A percentile compares a stretch with the other conserved stretches of the same genome.
These are phyloP conservation scores for Neomonachus schauinslandi DNA, from an alignment of 2,113 vertebrate genomes.

Conservation along the genomic window DNA sequence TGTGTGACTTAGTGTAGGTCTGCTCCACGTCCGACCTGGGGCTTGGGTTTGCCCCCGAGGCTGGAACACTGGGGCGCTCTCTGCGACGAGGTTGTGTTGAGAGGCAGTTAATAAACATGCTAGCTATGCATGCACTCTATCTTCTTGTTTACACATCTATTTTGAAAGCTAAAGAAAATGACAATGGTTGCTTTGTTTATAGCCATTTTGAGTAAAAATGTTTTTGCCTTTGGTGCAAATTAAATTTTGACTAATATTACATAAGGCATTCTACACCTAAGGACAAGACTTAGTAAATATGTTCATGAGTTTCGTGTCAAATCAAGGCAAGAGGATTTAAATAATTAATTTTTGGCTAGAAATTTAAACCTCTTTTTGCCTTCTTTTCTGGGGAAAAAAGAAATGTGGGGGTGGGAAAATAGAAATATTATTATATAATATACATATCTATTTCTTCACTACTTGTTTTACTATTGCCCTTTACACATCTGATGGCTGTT, in stretches of 20 bases:
- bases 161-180: background rate
- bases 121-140: rapidly evolving
- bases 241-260: background rate
- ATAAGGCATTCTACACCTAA: background rate
- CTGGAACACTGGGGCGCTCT: background rate
- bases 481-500: background rate
- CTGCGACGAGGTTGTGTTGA: background rate
- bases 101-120: background rate
- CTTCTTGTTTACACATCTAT: background rate
- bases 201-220: background rate
- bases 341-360: conserved; percentile 30
- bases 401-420: background rate
- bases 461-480: conserved; percentile 18
- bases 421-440: background rate
- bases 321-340: background rate
- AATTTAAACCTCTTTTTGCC: background rate
- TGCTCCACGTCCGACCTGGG: background rate
- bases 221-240: background rate
- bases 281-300: conserved; percentile 1
- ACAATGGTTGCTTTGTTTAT: background rate
- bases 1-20: background rate
- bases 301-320: background rate
- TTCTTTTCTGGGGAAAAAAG: background rate
- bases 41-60: background rate
- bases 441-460: background rate